Evolutionary conservation across 2,113 vertebrate species (phyloP).

Genomic region (Microcebus lehilahytsara): DNA sequence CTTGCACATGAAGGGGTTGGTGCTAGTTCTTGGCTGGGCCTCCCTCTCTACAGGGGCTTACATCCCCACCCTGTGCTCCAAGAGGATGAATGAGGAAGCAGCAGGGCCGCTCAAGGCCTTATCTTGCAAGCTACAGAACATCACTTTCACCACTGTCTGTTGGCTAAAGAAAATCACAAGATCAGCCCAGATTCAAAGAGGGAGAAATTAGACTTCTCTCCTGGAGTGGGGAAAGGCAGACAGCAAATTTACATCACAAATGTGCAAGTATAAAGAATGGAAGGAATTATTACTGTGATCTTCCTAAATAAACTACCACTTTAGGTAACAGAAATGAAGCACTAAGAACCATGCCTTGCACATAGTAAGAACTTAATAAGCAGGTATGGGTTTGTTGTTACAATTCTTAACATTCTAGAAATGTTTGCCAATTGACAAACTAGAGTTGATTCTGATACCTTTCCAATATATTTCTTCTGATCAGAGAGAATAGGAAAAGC

Average conservation of each 20-base stretch:
- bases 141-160: neutral
- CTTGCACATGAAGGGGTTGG: neutral
- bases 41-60: neutral
- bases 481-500: neutral
- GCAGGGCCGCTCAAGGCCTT: neutral
- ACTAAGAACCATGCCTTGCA: neutral
- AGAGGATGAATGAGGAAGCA: neutral
- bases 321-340: neutral
- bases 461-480: slow-evolving; percentile 42
- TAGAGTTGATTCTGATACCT: slow-evolving; percentile 25
- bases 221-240: neutral
- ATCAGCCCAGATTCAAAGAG: neutral
- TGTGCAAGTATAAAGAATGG: neutral
- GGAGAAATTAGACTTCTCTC: neutral
- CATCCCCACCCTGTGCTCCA: neutral
- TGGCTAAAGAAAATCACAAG: neutral
- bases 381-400: neutral
- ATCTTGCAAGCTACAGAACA: neutral
- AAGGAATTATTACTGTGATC: neutral
- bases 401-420: neutral
- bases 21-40: neutral
- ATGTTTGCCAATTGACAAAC: neutral
- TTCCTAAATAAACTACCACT: neutral
- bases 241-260: neutral
- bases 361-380: neutral